Evolutionary conservation across 2,113 vertebrate genomes (phyloP), one percentile per base, ranked within the genome.

Genomic region (Ranitomeya variabilis): DNA sequence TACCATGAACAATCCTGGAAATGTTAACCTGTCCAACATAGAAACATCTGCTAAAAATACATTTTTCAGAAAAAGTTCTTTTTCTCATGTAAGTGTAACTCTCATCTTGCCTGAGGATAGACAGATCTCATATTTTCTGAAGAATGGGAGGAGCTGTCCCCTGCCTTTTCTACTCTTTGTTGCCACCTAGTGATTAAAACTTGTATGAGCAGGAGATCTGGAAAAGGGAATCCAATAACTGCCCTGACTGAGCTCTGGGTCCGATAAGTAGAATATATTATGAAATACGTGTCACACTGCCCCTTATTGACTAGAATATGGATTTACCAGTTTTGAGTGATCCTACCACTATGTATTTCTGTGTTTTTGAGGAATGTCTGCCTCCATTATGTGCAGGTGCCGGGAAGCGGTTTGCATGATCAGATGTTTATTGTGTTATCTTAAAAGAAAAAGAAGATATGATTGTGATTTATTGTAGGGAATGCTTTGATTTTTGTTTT

Each of bases 401-500:
- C 37, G 81, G 88, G 85, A 89, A 85, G 88, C 76, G 21, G 89
- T 51, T 31, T 69, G 82, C 21, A 23, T 86, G 83, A 67, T 87
- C n/a, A 67, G 18, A 54, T 87, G 76, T 54, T 80, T 86, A 66
- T 86, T 64, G 31, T 78, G 16, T 79, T 79, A 86, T 86, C 85
- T 64, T 59, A 45, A 78, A 66, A 21, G 71, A 54, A n/a, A 78
- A 79, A 0, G 45, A 79, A 78, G 55, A 74, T 71, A 37, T 60
- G 60, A 86, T 54, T 37, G 74, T 64, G 74, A 79, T 86, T 79
- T 78, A 64, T 78, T 52, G 19, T 8, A 54, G 45, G 10, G 76
- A 69, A 87, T 31, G 74, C 85, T 87, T 87, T 87, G 85, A 87
- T 87, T 77, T 86, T 64, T 77, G 14, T 77, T 52, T 79, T 79